Percentiles rank a stretch among this genome's conserved stretches.
Evolutionary conservation across 2,797 vertebrate genomes (phyloP).

Genomic region (Micrastur ruficollis): DNA sequence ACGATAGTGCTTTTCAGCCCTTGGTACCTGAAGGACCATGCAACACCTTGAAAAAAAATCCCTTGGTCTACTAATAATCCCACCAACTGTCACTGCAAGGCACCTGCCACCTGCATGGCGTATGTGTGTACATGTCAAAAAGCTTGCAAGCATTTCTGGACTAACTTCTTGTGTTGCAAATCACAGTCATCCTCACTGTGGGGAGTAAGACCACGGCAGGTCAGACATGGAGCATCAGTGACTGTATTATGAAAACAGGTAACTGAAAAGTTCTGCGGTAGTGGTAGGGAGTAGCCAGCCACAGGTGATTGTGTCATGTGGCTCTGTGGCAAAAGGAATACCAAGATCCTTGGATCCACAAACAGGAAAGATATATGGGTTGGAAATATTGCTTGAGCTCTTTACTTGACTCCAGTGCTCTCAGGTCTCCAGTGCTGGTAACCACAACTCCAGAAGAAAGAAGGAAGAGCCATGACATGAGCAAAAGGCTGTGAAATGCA

Average conservation of each 20-base stretch:
- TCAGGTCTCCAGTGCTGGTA: not conserved
- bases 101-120: not conserved
- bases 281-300: not conserved
- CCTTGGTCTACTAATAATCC: not conserved
- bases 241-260: not conserved
- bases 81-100: not conserved
- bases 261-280: not conserved
- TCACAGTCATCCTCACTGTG: not conserved
- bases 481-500: not conserved
- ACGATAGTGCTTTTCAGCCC: not conserved
- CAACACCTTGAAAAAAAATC: not conserved
- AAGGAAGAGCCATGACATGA: not conserved
- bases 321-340: not conserved
- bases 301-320: not conserved
- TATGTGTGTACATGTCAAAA: not conserved
- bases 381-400: not conserved
- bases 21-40: not conserved
- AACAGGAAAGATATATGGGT: not conserved
- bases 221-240: not conserved
- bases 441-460: not conserved
- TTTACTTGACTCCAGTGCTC: not conserved
- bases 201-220: not conserved
- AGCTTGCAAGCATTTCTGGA: not conserved
- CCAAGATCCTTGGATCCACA: not conserved
- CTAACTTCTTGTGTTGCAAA: not conserved